Base-by-base conservation (phyloP, 2,888 invertebrate species). In the Pemphredon lugubris region DNA sequence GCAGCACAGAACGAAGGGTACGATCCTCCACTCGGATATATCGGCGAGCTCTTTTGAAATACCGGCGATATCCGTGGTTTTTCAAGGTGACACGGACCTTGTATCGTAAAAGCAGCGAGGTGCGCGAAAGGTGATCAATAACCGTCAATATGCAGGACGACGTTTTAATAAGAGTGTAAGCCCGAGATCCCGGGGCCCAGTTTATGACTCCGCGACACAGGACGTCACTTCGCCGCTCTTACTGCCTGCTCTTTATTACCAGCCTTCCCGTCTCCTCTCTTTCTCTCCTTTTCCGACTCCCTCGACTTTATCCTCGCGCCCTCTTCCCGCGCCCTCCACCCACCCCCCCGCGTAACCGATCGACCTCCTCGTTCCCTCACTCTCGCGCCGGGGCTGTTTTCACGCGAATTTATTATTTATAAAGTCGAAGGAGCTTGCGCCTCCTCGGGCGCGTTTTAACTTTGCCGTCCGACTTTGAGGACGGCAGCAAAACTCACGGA, bases 171-270 rank as follows among this genome's bases (percentile, higher is more conserved):
- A 88, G 85, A 83, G 83, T 79, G 80, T 81, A 83, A 83, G 84
- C 82, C 73, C 68, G 73, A 82, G 81, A 84, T 83, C 79, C 77
- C 76, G 79, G 81, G 80, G 82, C 81, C 83, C 85, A 82, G 85
- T 85, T 89, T 89, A 88, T 81, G 87, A 87, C 84, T 85, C 71
- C 70, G 83, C 83, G 86, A 88, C 88, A 88, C 84, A 87, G 86
- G 84, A 89, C 87, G 84, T 88, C 88, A 88, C 89, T 88, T 87
- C 81, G 82, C 77, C 81, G 63, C 74, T 84, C 81, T 79, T 80
- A 82, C 84, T 78, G 83, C 85, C 76, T 75, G 73, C 78, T 83
- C 86, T 88, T 88, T 88, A 87, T 86, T 78, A 74, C 55, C 60
- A 55, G 44, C 64, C 48, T 45, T 66, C 58, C 42, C 2, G 13